Percentiles rank a stretch among this genome's conserved stretches.
Conservation (phyloP, 2,888 invertebrate genomes). For the Aromia moschata region DNA sequence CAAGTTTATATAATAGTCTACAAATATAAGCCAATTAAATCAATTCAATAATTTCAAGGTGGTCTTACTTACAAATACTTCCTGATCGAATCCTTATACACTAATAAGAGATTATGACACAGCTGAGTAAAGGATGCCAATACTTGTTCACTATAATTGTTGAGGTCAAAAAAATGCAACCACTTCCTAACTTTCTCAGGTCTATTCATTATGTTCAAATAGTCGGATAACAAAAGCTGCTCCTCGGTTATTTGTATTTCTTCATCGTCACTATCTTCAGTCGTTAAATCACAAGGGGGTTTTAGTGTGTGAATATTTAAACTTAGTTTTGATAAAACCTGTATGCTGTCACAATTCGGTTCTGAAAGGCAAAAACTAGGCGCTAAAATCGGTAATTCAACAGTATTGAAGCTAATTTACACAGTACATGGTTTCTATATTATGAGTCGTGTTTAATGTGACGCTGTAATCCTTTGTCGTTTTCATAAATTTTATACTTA, state of each 20-base stretch:
- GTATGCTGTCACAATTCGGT: conserved; percentile 65
- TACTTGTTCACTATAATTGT: conserved; percentile 55
- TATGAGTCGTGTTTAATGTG: no score
- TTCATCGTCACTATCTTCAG: conserved; percentile 68
- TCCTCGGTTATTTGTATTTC: conserved; percentile 64
- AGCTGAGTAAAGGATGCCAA: conserved; percentile 65
- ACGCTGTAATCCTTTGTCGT: no score
- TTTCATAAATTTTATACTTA: no score
- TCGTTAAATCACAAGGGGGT: conserved; percentile 59
- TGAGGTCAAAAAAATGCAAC: conserved; percentile 63
- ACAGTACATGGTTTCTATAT: no score
- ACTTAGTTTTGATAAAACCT: conserved; percentile 67
- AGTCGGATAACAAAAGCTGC: conserved; percentile 56
- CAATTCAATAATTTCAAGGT: not conserved
- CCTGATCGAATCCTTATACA: conserved; percentile 83
- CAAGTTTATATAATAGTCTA: conserved; percentile 59
- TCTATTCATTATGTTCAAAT: conserved; percentile 57
- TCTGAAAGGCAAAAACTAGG: conserved; percentile 61
- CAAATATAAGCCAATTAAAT: conserved; percentile 23
- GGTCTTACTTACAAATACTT: conserved; percentile 76
- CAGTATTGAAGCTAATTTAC: no score
- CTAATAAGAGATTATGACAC: conserved; percentile 84
- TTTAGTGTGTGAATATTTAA: conserved; percentile 59
- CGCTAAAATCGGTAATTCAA: no score
- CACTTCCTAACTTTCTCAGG: conserved; percentile 63